Base-by-base conservation (phyloP, 2,888 invertebrate species). In the Napeogenes sylphis region DNA sequence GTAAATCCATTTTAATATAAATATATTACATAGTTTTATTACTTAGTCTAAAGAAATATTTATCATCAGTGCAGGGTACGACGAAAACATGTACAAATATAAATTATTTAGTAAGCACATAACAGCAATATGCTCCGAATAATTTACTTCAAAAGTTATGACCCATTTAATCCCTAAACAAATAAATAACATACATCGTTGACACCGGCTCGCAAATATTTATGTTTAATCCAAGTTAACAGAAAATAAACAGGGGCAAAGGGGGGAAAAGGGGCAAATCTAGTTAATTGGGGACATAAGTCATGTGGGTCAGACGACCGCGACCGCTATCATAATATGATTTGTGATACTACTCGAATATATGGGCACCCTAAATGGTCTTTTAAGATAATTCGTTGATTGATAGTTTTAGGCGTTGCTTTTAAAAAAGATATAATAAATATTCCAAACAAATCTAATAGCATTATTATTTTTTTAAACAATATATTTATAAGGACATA, bases 281-380 rank as follows among this genome's bases (percentile, higher is more conserved):
- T 70, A 77, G 83, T 83, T 88, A 88, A 88, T 51, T 85, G 87
- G 77, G 71, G 70, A 80, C 86, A 87, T 87, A 87, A 87, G 83
- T 88, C 85, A 87, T 81, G 61, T 55, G 70, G 71, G 77, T 75
- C 76, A 68, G 74, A 75, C 72, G 73, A 74, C 68, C 62, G 62
- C 63, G 72, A 74, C 74, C 76, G 81, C 84, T 87, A 86, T 51
- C 51, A 30, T 83, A 72, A 70, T 71, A 79, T 87, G 85, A 87
- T 87, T 87, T 86, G 86, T 84, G 80, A 81, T 80, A 73, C 79
- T 73, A 74, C 79, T 72, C 77, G 82, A 84, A 82, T 83, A 81
- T 82, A 83, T 81, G 82, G 80, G 80, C 59, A 55, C 55, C 57
- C 53, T 55, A 60, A 67, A 21, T 21, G 21, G 1, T 21, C 21